Percentiles rank a stretch among this genome's conserved stretches.
Conservation (phyloP, 2,888 invertebrate genomes). For the Lasiommata megera region DNA sequence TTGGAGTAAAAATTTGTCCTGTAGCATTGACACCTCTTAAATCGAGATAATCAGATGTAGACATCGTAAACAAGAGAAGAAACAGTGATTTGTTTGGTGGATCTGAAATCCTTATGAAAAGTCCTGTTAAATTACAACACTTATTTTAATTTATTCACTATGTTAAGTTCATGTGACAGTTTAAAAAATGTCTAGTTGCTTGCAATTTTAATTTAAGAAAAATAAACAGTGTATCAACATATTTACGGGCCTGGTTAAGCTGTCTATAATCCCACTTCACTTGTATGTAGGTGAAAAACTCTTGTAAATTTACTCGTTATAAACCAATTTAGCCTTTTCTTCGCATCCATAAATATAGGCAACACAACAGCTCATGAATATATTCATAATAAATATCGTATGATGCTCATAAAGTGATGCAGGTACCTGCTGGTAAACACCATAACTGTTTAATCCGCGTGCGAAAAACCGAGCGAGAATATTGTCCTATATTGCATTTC, state of each 20-base stretch:
- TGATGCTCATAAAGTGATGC: not conserved
- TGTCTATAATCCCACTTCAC: slow-evolving; percentile 16
- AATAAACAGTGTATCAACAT: not conserved
- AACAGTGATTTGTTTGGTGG: no score
- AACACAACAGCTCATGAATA: slow-evolving; percentile 12
- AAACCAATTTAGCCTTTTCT: slow-evolving; percentile 13
- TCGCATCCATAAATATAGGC: slow-evolving; percentile 8
- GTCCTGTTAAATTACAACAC: no score
- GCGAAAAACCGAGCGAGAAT: slow-evolving; percentile 16
- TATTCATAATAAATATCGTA: not conserved
- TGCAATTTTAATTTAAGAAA: no score
- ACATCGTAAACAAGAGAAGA: no score
- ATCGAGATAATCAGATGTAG: no score
- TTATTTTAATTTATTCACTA: no score
- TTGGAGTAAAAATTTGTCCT: no score
- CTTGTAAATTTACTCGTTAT: slow-evolving; percentile 12
- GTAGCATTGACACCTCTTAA: no score
- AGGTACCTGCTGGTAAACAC: not conserved
- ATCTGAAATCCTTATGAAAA: no score
- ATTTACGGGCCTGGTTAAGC: slow-evolving; percentile 19
- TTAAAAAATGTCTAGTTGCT: no score
- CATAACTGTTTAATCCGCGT: not conserved
- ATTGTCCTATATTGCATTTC: slow-evolving; percentile 1
- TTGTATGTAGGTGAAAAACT: slow-evolving; percentile 19
- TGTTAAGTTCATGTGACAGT: no score